Base-by-base conservation (phyloP, 2,888 invertebrate genomes). In the Amiota communis region DNA sequence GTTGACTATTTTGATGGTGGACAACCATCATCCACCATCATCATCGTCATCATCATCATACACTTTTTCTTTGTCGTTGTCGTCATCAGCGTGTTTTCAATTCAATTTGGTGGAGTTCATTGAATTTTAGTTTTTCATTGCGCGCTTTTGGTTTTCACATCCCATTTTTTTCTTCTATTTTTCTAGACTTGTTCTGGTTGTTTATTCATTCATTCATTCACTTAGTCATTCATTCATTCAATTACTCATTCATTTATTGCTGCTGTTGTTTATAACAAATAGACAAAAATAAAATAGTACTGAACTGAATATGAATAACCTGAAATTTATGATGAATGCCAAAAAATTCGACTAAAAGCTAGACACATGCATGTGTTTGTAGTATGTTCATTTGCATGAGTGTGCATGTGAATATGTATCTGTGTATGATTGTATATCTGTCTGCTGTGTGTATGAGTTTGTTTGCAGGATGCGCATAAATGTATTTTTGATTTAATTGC, bases 41-140 rank as follows among this genome's bases (percentile, higher is more conserved):
- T 23, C 23, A 36, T 36, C 36, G 6, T 36, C 36, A 36, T 36
- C 6, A 36, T 36, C 36, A 36, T 2, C 36, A 36, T 2, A 23
- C 23, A 23, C 36, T 36, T 36, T 6, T 6, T 6, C 3, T 2
- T 36, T 36, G 3, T 65, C 49, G 65, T 13, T 49, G 49, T 17
- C 47, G 47, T 72, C 68, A 71, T 71, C 65, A 71, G 72, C 67
- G 23, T n/a, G 12, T 74, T 79, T 77, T 77, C 84, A 77, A 78
- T 76, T 82, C 79, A 79, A 84, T 83, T 85, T 85, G 73, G 86
- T 85, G 73, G 86, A 85, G 86, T 84, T 84, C 86, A 83, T 85
- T 85, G 86, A 84, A 85, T 83, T 83, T 83, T 36, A 2, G 77
- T 6, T 51, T 51, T 53, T 68, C 53, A 68, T n/a, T 68, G 51